phyloP scores from a whole-genome alignment of 2,113 vertebrate species.

The Psephotus haematonotus region DNA sequence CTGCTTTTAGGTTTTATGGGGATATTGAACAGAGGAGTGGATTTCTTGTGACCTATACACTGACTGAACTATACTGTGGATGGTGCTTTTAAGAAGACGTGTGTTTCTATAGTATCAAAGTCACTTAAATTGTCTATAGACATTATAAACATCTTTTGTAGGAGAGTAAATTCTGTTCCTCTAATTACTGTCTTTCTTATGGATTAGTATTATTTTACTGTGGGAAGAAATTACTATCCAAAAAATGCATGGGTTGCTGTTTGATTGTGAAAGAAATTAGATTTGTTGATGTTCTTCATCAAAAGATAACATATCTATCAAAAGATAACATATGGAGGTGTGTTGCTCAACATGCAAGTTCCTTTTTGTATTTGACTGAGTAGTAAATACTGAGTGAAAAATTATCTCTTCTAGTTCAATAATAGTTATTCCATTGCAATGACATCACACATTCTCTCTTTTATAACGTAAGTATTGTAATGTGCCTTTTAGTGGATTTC shows the following conservation, averaged over 20 bases:
- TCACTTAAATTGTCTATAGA: neutral
- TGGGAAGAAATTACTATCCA: neutral
- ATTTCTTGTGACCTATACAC: neutral
- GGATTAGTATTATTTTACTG: neutral
- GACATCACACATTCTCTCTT: neutral
- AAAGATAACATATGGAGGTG: neutral
- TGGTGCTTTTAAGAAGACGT: neutral
- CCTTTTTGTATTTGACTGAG: neutral
- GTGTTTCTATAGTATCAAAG: neutral
- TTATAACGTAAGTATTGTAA: neutral
- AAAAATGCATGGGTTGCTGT: neutral
- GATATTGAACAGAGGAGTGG: neutral
- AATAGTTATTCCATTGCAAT: neutral
- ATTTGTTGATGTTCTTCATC: neutral
- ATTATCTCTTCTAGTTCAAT: neutral
- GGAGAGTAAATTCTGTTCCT: neutral
- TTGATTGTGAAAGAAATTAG: neutral
- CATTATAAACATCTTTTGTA: neutral
- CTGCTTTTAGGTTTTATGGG: conserved; percentile 1
- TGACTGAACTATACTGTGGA: neutral
- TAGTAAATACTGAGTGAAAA: neutral
- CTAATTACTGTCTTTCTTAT: neutral
- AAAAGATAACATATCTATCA: neutral
- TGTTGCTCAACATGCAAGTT: neutral
- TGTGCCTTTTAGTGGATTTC: neutral